These are phyloP conservation scores for Meriones psammophilus DNA, from an alignment of 2,797 vertebrate species.

Conservation along the genomic window DNA sequence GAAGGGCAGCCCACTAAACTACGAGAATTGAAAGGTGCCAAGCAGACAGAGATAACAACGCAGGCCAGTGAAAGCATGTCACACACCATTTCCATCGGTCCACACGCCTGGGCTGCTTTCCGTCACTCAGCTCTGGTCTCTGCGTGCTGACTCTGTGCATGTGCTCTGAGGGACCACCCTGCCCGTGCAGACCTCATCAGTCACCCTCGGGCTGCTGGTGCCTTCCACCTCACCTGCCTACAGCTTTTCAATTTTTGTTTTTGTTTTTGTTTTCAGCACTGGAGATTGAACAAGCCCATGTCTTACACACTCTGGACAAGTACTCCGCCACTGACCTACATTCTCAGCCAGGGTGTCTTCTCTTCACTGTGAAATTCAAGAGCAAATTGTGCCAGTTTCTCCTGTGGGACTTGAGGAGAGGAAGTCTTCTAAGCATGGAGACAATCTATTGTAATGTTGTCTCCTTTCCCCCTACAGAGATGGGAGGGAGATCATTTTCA, in stretches of 20 bases:
- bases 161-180: background rate
- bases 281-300: background rate
- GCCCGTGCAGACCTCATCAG: background rate
- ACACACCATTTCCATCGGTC: background rate
- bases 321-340: background rate
- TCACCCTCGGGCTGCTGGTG: background rate
- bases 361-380: constrained; percentile 21
- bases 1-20: background rate
- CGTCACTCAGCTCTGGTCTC: background rate
- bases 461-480: background rate
- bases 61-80: background rate
- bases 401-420: background rate
- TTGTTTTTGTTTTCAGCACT: background rate
- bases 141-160: background rate
- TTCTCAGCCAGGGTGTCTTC: background rate
- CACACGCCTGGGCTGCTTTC: background rate
- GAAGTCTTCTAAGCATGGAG: no score
- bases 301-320: background rate
- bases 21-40: background rate
- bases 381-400: background rate
- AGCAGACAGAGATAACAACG: background rate
- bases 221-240: background rate
- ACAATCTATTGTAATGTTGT: no score
- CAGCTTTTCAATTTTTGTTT: background rate
- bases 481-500: background rate